These are phyloP conservation scores for Turritopsis dohrnii DNA, from an alignment of 30 jellyfish, hydroid and myxozoan species.

Conservation along the genomic window DNA sequence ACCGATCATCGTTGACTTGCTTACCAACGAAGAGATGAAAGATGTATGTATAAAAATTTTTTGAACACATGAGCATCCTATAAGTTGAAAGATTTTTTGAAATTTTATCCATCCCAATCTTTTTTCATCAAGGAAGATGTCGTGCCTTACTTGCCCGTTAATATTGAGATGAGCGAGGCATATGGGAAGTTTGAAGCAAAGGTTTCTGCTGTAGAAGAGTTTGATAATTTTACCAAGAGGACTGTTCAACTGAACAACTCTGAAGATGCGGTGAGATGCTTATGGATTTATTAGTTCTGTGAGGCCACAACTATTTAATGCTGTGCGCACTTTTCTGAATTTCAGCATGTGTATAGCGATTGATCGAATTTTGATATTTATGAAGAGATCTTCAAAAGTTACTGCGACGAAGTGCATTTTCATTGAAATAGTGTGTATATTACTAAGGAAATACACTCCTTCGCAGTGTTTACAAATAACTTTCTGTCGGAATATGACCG, in stretches of 20 bases:
- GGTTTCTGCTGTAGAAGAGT: constrained; percentile 20
- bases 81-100: not conserved
- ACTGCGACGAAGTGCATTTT: not conserved
- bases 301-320: not conserved
- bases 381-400: not conserved
- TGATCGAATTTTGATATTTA: no score
- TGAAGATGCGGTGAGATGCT: constrained; percentile 48
- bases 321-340: no score
- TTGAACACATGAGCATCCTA: not conserved
- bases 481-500: no score
- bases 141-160: constrained; percentile 48
- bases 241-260: constrained; percentile 45
- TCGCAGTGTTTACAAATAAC: no score
- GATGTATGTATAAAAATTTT: constrained; percentile 38
- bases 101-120: not conserved
- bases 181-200: constrained; percentile 61
- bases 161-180: constrained; percentile 54
- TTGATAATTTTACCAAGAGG: constrained; percentile 25
- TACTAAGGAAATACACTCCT: not conserved
- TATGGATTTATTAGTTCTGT: not conserved
- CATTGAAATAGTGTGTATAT: not conserved
- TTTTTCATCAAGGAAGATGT: constrained; percentile 49
- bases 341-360: no score
- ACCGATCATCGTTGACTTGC: constrained; percentile 47
- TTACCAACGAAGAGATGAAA: constrained; percentile 56